Evolutionary conservation across 2,888 invertebrate genomes (phyloP), one percentile per base, ranked within the genome.

Genomic region (Napeogenes inachia): DNA sequence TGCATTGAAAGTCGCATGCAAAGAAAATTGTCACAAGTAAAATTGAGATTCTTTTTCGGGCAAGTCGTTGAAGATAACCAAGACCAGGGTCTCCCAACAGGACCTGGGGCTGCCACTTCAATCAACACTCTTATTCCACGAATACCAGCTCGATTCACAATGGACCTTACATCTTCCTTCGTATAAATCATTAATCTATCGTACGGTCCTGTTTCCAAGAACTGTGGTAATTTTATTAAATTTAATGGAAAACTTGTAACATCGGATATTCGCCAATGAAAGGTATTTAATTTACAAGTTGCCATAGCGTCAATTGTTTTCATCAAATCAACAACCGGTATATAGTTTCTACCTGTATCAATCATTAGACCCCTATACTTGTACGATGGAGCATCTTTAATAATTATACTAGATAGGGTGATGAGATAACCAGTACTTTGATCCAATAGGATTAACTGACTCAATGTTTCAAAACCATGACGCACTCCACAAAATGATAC

Each of bases 181-280:
- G 93, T 93, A 73, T 96, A 96, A 10, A 94, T 91, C 76, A 93
- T 92, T 12, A 94, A 93, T 71, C 94, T 94, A 46, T 95, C 94
- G 77, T 95, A 96, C 0, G 97, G 95, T 21, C 98, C 98, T 76
- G 94, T 94, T 67, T 93, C 92, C 0, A 94, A 93, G 73, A 97
- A 87, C 75, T 95, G 92, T 0, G 96, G 95, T 59, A 94, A 91
- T 57, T 92, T 88, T 10, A 93, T 92, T 0, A 96, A 92, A 59
- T 94, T 92, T 74, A 95, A 94, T 0, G 98, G 97, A 81, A 98
- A 98, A 72, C 97, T 97, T 74, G 97, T 96, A 0, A 95, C 95
- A 78, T 98, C 98, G 0, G 94, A 94, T 56, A 96, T 92, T 71
- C 96, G 94, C 98, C 98, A 98, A 79, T 98, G 98, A 73, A 98